Evolutionary conservation across 1,140 invertebrate species (phyloP).

Genomic region (Drosophila obscura): DNA sequence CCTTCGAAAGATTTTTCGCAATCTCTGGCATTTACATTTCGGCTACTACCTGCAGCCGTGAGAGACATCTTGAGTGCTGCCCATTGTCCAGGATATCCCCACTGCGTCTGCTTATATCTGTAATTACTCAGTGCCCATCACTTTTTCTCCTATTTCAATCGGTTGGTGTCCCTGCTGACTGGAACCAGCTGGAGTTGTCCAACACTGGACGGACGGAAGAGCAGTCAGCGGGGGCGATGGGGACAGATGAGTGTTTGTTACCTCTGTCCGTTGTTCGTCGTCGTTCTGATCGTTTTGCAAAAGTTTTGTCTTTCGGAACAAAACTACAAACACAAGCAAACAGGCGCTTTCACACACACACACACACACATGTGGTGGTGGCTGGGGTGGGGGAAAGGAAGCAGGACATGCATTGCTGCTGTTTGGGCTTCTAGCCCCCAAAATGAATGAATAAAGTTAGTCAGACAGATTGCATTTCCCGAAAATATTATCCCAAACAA

Average conservation of each 20-base stretch:
- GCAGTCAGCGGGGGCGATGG: neutral
- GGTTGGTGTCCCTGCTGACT: too few relatives aligned
- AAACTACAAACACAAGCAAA: constrained; percentile 74
- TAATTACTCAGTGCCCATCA: too few relatives aligned
- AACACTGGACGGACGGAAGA: neutral
- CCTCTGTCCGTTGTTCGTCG: constrained; percentile 24
- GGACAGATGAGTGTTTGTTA: constrained; percentile 2
- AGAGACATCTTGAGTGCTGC: too few relatives aligned
- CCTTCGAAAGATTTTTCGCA: too few relatives aligned
- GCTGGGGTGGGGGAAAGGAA: constrained; percentile 3
- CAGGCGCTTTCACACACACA: constrained; percentile 21
- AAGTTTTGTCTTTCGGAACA: constrained; percentile 64
- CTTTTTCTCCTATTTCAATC: too few relatives aligned
- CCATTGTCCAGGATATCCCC: too few relatives aligned
- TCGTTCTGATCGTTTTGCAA: constrained; percentile 51
- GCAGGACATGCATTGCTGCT: constrained; percentile 61
- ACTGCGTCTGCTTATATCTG: too few relatives aligned
- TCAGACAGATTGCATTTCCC: constrained; percentile 78
- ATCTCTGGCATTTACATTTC: too few relatives aligned
- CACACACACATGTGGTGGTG: neutral
- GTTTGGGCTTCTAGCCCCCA: constrained; percentile 64
- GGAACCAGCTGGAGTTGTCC: neutral
- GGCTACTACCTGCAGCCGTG: too few relatives aligned
- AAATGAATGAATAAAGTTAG: constrained; percentile 81
- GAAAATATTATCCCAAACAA: constrained; percentile 79